Base-by-base conservation (phyloP, 2,888 invertebrate species). In the Eueremaeus valkanovi region DNA sequence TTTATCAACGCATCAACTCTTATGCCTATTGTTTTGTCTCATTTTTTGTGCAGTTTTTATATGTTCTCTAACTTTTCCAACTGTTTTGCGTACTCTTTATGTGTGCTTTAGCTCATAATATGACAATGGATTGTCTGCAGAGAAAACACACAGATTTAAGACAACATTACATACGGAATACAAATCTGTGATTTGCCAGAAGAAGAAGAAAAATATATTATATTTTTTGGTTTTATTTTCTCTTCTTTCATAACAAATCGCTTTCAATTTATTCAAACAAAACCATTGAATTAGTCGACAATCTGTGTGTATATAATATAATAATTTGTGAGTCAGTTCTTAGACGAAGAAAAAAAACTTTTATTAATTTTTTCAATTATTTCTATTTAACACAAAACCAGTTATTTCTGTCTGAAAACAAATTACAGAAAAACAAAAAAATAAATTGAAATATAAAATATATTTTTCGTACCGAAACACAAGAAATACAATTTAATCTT, bases 401-500 rank as follows among this genome's bases (percentile, higher is more conserved):
- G 45, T 45, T 11, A 45, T 45, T 45, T 45, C 18, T 45, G 45
- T 45, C 45, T 11, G 18, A 45, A 45, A 45, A 45, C 16, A 45
- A 45, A 45, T 45, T 45, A 45, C 11, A 36, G 9, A 45, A 45
- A 45, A 45, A 45, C 18, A 45, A 45, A 45, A 45, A 45, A 45
- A 45, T 45, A 45, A 45, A 45, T 45, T 45, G 45, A 45, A 36
- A 45, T 16, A 45, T 45, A 45, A 45, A 16, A 11, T 45, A 45
- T 45, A 45, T 13, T 45, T 45, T 45, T 45, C 16, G 3, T 16
- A 13, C 18, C 45, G 3, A 45, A 16, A 45, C 45, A 45, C 31
- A 61, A 61, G 58, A 61, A 61, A 61, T 16, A 61, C 31, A 61
- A 61, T 61, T 61, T 61, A 31, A 61, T 61, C 29, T 29, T 16